Conservation (phyloP, 2,888 invertebrate species). For the Xanthorhoe spadicearia region DNA sequence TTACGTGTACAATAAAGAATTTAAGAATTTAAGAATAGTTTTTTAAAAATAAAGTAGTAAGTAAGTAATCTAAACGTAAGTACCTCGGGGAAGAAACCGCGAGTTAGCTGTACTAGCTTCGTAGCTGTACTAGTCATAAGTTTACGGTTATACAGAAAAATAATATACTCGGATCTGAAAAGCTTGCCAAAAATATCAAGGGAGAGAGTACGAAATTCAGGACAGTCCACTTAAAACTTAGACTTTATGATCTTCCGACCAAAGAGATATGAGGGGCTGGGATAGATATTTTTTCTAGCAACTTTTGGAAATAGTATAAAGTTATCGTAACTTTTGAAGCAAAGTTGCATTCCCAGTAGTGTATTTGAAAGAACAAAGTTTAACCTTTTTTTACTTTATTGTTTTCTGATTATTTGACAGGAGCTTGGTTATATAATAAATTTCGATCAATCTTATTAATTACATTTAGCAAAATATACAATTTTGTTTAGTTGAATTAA, state of each 20-base stretch:
- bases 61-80: too few species aligned
- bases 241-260: constrained; percentile 24
- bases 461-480: too few species aligned
- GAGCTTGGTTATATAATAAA: background rate
- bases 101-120: too few species aligned
- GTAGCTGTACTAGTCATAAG: too few species aligned
- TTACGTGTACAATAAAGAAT: too few species aligned
- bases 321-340: background rate
- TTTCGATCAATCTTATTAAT: too few species aligned
- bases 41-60: too few species aligned
- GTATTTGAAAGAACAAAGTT: background rate
- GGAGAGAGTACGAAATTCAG: constrained; percentile 19
- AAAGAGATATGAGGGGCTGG: constrained; percentile 12
- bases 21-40: too few species aligned
- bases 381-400: too few species aligned
- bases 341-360: background rate
- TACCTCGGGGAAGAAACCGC: too few species aligned
- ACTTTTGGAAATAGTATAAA: background rate
- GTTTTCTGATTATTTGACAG: background rate
- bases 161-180: background rate
- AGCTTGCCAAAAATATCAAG: constrained; percentile 33
- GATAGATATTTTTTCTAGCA: constrained; percentile 1
- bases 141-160: background rate
- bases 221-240: constrained; percentile 37
- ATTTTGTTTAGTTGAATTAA: too few species aligned